Evolutionary conservation across 2,113 vertebrate genomes (phyloP), one percentile per base, ranked within the genome.

Genomic region (Formicarius rufipectus): DNA sequence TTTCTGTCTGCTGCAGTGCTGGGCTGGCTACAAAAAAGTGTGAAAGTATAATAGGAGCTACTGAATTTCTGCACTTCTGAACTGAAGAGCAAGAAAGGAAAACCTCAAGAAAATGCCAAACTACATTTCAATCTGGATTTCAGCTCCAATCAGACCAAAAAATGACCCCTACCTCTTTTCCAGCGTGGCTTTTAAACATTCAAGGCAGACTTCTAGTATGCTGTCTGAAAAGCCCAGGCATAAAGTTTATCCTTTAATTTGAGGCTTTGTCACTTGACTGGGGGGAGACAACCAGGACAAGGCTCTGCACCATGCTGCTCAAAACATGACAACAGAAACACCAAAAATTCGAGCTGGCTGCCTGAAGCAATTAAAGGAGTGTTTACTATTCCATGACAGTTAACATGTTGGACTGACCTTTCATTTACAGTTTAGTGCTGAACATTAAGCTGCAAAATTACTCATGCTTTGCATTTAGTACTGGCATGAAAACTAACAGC

Each of bases 361-460:
- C 82, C 71, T 6, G 44, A 85, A 87, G 90, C 95, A 96, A 87
- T 93, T 96, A 95, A 84, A 62, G 81, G 25, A 71, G 64, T 68
- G 77, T 95, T 93, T 93, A 93, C 84, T 79, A 89, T 73, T 82
- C 66, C 73, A 63, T 63, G 93, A 66, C 68, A 64, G 89, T 75
- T 95, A 91, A 96, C 64, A 82, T 25, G 85, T 89, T 95, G 85
- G 83, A 93, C 92, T 96, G 95, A 94, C 93, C 93, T 96, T 97
- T 96, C 92, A 73, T 80, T 96, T 96, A 87, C 75, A n/a, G 78
- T 72, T 96, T 93, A 95, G 64, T 62, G 78, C 78, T 76, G 67
- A 87, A 92, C 64, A 66, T 81, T 81, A 92, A 58, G 58, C 60
- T 95, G 84, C 82, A 84, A 79, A 87, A 89, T 90, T 95, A 82